Conservation (phyloP, 2,113 vertebrate genomes). For the Hassar affinis region DNA sequence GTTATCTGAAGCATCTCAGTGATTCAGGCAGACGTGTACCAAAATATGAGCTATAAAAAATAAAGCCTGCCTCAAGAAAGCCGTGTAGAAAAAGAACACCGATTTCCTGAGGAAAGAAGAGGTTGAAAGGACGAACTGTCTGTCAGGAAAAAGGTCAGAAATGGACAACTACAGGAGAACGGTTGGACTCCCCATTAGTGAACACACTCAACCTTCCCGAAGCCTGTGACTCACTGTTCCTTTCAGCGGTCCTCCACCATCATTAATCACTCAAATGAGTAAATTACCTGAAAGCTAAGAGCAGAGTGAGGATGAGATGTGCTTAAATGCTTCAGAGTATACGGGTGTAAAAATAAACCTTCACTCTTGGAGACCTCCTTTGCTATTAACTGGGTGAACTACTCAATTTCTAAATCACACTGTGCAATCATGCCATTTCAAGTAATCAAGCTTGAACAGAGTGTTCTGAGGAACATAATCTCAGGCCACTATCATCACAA, state of each 20-base stretch:
- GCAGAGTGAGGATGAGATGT: neutral
- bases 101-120: no score
- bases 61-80: neutral
- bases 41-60: slow-evolving; percentile 8
- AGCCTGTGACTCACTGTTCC: slow-evolving; percentile 21
- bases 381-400: neutral
- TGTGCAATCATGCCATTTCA: slow-evolving; percentile 5
- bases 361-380: neutral
- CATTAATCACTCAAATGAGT: slow-evolving; percentile 21
- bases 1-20: no score
- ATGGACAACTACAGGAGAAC: slow-evolving; percentile 24
- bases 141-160: slow-evolving; percentile 16
- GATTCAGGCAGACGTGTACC: neutral
- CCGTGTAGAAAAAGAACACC: neutral
- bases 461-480: neutral
- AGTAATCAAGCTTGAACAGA: neutral
- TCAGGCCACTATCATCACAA: neutral
- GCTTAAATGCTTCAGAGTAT: neutral
- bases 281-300: slow-evolving; percentile 17
- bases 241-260: neutral
- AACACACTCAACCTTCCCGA: slow-evolving; percentile 22
- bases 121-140: neutral
- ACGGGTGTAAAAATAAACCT: neutral
- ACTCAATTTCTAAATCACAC: neutral
- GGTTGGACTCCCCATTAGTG: slow-evolving; percentile 5